Evolutionary conservation across 2,888 invertebrate genomes (phyloP), one percentile per base, ranked within the genome.

Genomic region (Saturnia japonica): DNA sequence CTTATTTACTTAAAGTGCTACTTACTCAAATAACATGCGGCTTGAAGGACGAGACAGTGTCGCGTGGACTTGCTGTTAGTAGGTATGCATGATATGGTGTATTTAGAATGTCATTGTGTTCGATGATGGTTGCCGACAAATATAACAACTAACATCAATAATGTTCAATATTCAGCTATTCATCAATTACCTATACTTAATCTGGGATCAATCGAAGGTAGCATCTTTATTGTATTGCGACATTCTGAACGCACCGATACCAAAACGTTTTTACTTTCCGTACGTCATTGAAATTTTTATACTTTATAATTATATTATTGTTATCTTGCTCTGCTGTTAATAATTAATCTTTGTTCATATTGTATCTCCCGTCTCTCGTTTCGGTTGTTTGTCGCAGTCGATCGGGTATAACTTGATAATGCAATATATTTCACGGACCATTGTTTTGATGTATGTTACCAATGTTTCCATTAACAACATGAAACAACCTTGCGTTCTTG

Each of bases 1-100:
- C 57, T 60, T 57, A 57, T 57, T 22, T 51, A 51, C n/a, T 51
- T 57, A n/a, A 57, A 25, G 51, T 54, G 57, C 25, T 25, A 57
- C 57, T 57, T 12, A 14, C 6, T 14, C 57, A 60, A 60, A 60
- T 25, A 28, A 60, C 57, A 60, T 25, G 14, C 19, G 25, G 28
- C 6, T 60, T 60, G 0, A n/a, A n/a, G n/a, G n/a, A n/a, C n/a
- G n/a, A n/a, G n/a, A n/a, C n/a, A n/a, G n/a, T n/a, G n/a, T n/a
- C n/a, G n/a, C n/a, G n/a, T 8, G 9, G 19, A 54, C 19, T 0
- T 14, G 1, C 6, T 47, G n/a, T 54, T 22, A n/a, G 22, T 54
- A 54, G 57, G 12, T 12, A 57, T n/a, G n/a, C n/a, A n/a, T n/a
- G n/a, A n/a, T n/a, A n/a, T n/a, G n/a, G n/a, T n/a, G n/a, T 14